Conservation (phyloP, 2,888 invertebrate species). For the Lamproptera curius region DNA sequence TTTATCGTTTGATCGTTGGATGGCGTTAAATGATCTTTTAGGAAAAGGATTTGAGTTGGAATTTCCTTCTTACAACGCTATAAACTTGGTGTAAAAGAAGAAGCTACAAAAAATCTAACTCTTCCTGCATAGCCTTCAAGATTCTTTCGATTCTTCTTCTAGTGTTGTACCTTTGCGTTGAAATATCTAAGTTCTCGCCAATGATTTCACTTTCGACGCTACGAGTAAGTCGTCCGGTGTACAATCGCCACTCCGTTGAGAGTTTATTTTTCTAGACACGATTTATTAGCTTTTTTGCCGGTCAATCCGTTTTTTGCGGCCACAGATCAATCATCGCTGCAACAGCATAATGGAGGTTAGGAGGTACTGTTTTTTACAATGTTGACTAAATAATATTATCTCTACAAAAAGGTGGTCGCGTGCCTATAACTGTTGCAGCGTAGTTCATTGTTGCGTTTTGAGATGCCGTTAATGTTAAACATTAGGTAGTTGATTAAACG, state of each 20-base stretch:
- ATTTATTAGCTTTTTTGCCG: slow-evolving; percentile 8
- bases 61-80: no score
- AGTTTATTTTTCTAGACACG: not conserved
- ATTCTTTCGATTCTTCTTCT: no score
- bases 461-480: no score
- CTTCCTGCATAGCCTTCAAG: no score
- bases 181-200: not conserved
- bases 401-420: not conserved
- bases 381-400: not conserved
- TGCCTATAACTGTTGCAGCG: not conserved
- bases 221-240: slow-evolving; percentile 1
- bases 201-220: slow-evolving; percentile 13
- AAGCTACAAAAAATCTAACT: no score
- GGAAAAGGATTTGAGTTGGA: no score
- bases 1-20: no score
- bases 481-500: no score
- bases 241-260: not conserved
- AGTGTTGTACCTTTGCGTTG: not conserved
- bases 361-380: not conserved
- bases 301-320: slow-evolving; percentile 4
- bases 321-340: not conserved
- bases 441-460: no score
- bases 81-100: no score
- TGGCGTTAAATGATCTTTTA: no score
- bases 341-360: not conserved